Conservation (phyloP, 2,888 invertebrate genomes). For the Hypolimnas misippus region DNA sequence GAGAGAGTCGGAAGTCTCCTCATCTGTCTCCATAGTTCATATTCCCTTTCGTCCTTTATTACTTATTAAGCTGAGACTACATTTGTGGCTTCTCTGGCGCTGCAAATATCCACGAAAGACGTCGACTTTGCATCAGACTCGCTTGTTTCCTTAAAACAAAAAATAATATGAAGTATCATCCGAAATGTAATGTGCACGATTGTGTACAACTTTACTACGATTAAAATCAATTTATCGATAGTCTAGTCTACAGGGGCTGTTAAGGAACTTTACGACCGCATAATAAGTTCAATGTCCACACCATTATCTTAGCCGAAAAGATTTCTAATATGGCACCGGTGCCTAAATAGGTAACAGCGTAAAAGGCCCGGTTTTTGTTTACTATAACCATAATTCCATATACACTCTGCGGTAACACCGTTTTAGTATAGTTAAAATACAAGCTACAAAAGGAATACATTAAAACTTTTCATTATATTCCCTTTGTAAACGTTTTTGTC, state of each 20-base stretch:
- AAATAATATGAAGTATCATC: too few species aligned
- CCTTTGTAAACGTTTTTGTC: neutral
- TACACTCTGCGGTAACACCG: constrained; percentile 14
- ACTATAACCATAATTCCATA: constrained; percentile 20
- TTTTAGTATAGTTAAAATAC: constrained; percentile 4
- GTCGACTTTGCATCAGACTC: too few species aligned
- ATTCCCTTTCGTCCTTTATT: too few species aligned
- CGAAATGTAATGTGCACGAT: too few species aligned
- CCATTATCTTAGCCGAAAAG: constrained; percentile 19
- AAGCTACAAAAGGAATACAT: constrained; percentile 1
- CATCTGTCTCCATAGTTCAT: too few species aligned
- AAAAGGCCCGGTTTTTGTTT: constrained; percentile 31
- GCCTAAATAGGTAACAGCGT: constrained; percentile 17
- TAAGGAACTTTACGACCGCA: neutral
- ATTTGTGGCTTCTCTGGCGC: too few species aligned
- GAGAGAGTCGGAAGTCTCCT: too few species aligned
- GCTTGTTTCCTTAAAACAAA: too few species aligned
- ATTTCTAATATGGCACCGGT: constrained; percentile 22
- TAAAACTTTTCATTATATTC: neutral
- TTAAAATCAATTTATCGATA: too few species aligned
- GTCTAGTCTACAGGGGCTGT: neutral
- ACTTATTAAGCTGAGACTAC: too few species aligned
- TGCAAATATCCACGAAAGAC: too few species aligned
- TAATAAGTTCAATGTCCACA: constrained; percentile 16
- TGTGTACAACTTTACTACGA: too few species aligned